phyloP scores from a whole-genome alignment of 2,113 vertebrate genomes.

The Rostratula benghalensis region DNA sequence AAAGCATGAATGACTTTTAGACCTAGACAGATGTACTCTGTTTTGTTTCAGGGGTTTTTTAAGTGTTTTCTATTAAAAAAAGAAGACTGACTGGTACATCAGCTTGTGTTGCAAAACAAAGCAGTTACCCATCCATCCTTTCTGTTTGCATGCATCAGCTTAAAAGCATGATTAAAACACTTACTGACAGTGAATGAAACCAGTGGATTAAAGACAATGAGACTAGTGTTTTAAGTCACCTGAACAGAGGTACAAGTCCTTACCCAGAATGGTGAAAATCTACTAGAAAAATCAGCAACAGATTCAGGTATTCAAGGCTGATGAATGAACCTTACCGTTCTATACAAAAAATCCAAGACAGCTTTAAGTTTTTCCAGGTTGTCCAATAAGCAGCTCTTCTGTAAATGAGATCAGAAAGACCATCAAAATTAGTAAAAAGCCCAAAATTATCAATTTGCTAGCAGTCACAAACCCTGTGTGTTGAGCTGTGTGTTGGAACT shows the following conservation, averaged over 20 bases:
- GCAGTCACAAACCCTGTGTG: background rate
- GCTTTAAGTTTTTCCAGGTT: constrained; percentile 36
- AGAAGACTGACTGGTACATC: background rate
- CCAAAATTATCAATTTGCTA: background rate
- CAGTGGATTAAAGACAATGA: background rate
- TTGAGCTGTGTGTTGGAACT: background rate
- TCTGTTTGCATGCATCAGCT: background rate
- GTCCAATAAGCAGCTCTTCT: constrained; percentile 23
- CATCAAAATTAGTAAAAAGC: background rate
- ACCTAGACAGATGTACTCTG: background rate
- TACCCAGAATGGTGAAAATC: background rate
- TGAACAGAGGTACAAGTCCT: background rate
- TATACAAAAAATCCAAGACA: constrained; percentile 69
- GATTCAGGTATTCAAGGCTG: background rate
- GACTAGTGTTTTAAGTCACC: background rate
- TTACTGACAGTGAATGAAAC: background rate
- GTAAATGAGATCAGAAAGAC: background rate
- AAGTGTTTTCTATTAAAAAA: no score
- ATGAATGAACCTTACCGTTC: constrained; percentile 63
- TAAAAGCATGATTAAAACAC: background rate
- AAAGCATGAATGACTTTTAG: background rate
- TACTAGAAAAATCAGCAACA: background rate
- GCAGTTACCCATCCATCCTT: background rate
- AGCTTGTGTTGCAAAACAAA: background rate
- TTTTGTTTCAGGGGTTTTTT: no score